phyloP scores from a whole-genome alignment of 2,797 vertebrate species.

The Ptychadena robeensis region DNA sequence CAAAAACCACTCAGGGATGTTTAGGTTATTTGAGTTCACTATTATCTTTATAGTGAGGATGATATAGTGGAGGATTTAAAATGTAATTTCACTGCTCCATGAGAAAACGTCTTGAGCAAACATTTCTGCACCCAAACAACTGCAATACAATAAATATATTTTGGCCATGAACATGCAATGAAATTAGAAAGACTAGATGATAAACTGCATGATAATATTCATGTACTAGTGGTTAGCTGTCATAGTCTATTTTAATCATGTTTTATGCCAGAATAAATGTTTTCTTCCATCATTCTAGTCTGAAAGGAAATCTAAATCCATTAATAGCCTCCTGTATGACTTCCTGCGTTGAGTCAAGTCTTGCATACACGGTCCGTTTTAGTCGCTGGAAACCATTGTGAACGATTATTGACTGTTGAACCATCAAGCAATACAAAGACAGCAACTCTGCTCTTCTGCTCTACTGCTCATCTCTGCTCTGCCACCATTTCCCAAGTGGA shows the following conservation, averaged over 20 bases:
- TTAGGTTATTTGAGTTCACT: constrained; percentile 40
- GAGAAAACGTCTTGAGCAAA: constrained; percentile 52
- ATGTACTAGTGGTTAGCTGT: constrained; percentile 38
- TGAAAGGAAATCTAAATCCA: constrained; percentile 8
- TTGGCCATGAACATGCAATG: constrained; percentile 32
- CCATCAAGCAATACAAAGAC: too few relatives aligned
- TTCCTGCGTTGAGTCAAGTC: too few relatives aligned
- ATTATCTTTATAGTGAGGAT: constrained; percentile 22
- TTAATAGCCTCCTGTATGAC: too few relatives aligned
- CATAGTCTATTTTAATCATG: constrained; percentile 43
- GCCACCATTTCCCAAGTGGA: too few relatives aligned
- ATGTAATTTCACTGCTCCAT: constrained; percentile 33
- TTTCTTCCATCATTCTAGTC: constrained; percentile 6
- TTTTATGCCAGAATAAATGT: constrained; percentile 46
- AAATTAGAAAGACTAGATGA: constrained; percentile 36
- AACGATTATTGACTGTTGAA: too few relatives aligned
- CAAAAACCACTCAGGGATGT: background rate
- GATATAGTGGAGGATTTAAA: constrained; percentile 26
- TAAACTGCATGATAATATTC: constrained; percentile 36
- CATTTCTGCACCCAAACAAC: constrained; percentile 39
- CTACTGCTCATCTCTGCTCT: too few relatives aligned
- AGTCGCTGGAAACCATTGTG: too few relatives aligned
- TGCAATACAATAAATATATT: constrained; percentile 50
- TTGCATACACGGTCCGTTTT: too few relatives aligned
- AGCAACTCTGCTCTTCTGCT: too few relatives aligned